Evolutionary conservation across 1,140 invertebrate genomes (phyloP), one percentile per base, ranked within the genome.

Genomic region (Octopus bimaculoides): DNA sequence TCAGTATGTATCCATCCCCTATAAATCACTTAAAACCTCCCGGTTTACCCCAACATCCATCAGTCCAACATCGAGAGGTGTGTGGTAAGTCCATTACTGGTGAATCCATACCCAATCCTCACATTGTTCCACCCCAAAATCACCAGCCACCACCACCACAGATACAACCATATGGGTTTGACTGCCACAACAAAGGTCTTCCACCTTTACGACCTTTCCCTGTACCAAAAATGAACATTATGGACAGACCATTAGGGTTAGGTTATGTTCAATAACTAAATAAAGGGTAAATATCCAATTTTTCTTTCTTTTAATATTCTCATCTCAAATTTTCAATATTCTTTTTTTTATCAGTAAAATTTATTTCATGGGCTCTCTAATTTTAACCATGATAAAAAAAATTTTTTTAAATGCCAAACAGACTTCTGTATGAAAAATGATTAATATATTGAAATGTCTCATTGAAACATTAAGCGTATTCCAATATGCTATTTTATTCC

Each of bases 231-330:
- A 26, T 75, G 74, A 75, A 75, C 74, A 75, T 75, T 52, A 41
- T 75, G n/a, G 74, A 75, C 41, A 26, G 74, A 75, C 20, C 74
- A 12, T 52, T 75, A 41, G 74, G 74, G 52, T 52, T 75, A 75
- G 74, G 74, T 53, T 75, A 20, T 75, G 74, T 75, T 52, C 26
- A 75, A 53, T 75, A 41, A 75, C 74, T 75, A 71, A 71, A 71
- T 71, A 14, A 71, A 71, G 66, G 66, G 66, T 71, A 71, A 71
- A 71, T 71, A 71, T 71, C 66, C 66, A 71, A 9, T 71, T 17
- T 71, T 71, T 71, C 66, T 71, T 71, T 9, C 14, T 71, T 71
- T 71, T 71, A 71, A 71, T 71, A 71, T 71, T 71, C 66, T 71
- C 66, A 71, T 71, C 66, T 71, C 14, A 14, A 71, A 71, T 10